phyloP scores from a whole-genome alignment of 1,140 invertebrate species.

The Dendrolimus kikuchii region DNA sequence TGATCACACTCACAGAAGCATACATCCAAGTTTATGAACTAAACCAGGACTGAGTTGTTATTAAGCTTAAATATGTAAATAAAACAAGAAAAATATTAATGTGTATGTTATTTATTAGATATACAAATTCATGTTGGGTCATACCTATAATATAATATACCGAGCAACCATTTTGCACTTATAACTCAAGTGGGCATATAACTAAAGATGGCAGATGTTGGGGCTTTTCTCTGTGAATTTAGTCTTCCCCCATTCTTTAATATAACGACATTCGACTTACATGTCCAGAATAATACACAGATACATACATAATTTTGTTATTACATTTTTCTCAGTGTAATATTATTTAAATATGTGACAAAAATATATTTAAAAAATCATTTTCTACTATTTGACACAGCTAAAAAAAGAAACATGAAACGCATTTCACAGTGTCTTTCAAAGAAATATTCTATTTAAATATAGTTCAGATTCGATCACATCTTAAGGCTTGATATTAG shows the following conservation, averaged over 20 bases:
- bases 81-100: slow-evolving; percentile 27
- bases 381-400: slow-evolving; percentile 31
- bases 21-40: slow-evolving; percentile 93
- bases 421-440: slow-evolving; percentile 3
- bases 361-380: slow-evolving; percentile 26
- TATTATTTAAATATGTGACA: slow-evolving; percentile 23
- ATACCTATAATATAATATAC: no score
- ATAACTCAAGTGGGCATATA: no score
- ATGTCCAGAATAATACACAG: no score
- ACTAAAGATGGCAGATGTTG: no score
- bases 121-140: slow-evolving; percentile 41
- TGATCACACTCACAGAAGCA: slow-evolving; percentile 99
- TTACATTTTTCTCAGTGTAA: not conserved
- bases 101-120: slow-evolving; percentile 51
- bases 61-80: slow-evolving; percentile 17
- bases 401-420: slow-evolving; percentile 22
- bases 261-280: no score
- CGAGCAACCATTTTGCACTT: no score
- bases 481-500: no score
- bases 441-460: slow-evolving; percentile 1
- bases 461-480: slow-evolving; percentile 11
- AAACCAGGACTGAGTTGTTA: slow-evolving; percentile 47
- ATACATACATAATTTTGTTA: no score
- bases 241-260: no score
- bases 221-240: no score